Evolutionary conservation across 1,140 invertebrate genomes (phyloP).

Genomic region (Heterodera schachtii): DNA sequence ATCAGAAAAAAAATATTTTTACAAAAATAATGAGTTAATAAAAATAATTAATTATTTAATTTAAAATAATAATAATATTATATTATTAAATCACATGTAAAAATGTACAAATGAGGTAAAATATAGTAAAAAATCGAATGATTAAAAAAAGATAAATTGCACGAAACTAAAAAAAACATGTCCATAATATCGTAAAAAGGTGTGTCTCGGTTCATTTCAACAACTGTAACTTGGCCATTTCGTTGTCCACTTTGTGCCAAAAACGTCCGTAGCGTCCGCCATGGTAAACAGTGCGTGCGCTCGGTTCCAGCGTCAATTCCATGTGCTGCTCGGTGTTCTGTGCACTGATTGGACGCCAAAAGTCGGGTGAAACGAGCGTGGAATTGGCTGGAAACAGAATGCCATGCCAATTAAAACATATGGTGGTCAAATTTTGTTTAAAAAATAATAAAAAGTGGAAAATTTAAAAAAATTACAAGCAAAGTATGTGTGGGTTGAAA

Average conservation of each 20-base stretch:
- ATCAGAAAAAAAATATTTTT: no score
- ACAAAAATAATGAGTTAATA: no score
- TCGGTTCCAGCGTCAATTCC: constrained; percentile 38
- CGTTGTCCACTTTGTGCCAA: constrained; percentile 38
- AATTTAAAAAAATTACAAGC: constrained; percentile 5
- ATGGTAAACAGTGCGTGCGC: constrained; percentile 34
- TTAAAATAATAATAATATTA: no score
- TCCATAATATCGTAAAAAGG: no score
- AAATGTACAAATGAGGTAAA: no score
- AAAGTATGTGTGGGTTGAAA: neutral
- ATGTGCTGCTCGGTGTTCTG: constrained; percentile 41
- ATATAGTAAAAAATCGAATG: no score
- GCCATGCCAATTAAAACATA: constrained; percentile 16
- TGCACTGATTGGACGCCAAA: constrained; percentile 35
- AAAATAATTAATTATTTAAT: no score
- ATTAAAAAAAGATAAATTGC: no score
- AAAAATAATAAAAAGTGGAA: constrained; percentile 14
- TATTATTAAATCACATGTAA: no score
- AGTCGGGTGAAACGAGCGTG: neutral
- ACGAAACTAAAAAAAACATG: no score
- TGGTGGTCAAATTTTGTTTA: neutral
- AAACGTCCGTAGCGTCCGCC: constrained; percentile 37
- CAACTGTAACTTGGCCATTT: neutral
- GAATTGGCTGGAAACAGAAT: neutral
- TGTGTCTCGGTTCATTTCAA: neutral